Percentiles rank a stretch among this genome's conserved stretches.
Conservation (phyloP, 2,888 invertebrate genomes). For the Stenoptilia bipunctidactyla region DNA sequence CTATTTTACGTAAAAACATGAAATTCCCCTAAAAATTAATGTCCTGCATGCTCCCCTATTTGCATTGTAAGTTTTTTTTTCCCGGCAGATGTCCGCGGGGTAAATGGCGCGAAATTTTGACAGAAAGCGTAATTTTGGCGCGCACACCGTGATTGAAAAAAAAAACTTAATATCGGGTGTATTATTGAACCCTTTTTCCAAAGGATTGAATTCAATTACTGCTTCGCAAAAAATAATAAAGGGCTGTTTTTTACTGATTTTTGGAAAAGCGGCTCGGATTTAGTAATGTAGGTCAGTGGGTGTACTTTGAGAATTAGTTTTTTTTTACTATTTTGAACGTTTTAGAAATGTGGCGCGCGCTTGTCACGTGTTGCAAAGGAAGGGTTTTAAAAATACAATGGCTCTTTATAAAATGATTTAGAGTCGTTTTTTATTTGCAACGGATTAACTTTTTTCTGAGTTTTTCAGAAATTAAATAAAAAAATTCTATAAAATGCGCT, state of each 20-base stretch:
- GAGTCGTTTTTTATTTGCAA: constrained; percentile 40
- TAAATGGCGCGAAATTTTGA: constrained; percentile 70
- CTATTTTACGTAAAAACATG: constrained; percentile 54
- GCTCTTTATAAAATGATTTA: constrained; percentile 63
- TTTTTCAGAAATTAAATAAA: constrained; percentile 24
- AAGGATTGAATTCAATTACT: constrained; percentile 67
- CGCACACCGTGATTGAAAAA: constrained; percentile 38
- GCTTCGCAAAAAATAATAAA: constrained; percentile 36
- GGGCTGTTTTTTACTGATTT: constrained; percentile 54
- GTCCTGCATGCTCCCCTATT: constrained; percentile 56
- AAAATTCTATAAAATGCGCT: constrained; percentile 18
- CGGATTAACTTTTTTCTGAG: constrained; percentile 29
- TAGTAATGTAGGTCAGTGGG: constrained; percentile 59
- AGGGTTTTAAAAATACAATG: constrained; percentile 62
- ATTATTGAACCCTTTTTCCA: constrained; percentile 65
- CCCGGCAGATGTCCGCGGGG: constrained; percentile 53
- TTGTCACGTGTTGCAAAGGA: constrained; percentile 50
- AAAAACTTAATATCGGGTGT: constrained; percentile 47
- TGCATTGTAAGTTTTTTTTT: constrained; percentile 61
- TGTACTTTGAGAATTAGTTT: constrained; percentile 46
- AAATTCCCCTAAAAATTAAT: constrained; percentile 65
- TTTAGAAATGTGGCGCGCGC: constrained; percentile 47
- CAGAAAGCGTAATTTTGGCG: constrained; percentile 59
- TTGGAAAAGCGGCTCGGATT: constrained; percentile 50
- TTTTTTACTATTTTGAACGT: constrained; percentile 30